These are phyloP conservation scores for Lysandra coridon DNA, from an alignment of 2,888 invertebrate genomes.

Conservation along the genomic window DNA sequence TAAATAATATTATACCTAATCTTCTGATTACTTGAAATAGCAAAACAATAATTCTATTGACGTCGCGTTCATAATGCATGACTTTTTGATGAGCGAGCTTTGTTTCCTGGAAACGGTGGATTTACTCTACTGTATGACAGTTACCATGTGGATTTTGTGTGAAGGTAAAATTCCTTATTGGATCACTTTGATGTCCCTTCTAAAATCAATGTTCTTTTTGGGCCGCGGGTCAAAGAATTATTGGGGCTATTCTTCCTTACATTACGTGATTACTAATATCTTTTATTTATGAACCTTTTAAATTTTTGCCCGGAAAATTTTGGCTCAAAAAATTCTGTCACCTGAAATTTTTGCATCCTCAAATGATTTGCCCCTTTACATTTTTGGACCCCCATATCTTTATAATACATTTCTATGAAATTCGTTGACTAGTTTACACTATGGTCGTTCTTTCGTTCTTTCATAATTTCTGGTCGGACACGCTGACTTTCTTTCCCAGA, in stretches of 20 bases:
- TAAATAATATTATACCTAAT: no score
- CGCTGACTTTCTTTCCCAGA: conserved; percentile 23
- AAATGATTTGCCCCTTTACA: no score
- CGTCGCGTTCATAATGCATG: no score
- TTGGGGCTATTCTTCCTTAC: neutral
- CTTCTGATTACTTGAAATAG: no score
- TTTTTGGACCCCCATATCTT: neutral
- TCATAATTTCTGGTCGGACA: conserved; percentile 26
- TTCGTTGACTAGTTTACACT: conserved; percentile 20
- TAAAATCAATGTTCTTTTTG: neutral
- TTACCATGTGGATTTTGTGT: neutral
- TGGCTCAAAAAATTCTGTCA: neutral
- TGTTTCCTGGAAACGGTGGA: neutral
- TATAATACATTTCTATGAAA: neutral
- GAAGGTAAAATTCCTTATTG: neutral
- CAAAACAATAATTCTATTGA: no score
- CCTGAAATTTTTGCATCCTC: no score
- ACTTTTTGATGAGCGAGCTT: no score
- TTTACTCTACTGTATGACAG: neutral
- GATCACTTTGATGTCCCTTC: neutral
- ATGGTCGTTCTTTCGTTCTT: neutral
- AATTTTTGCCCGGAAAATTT: neutral
- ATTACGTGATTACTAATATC: neutral
- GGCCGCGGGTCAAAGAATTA: neutral
- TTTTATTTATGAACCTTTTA: neutral